Evolutionary conservation across 2,797 vertebrate genomes (phyloP).

Genomic region (Megaceryle alcyon): DNA sequence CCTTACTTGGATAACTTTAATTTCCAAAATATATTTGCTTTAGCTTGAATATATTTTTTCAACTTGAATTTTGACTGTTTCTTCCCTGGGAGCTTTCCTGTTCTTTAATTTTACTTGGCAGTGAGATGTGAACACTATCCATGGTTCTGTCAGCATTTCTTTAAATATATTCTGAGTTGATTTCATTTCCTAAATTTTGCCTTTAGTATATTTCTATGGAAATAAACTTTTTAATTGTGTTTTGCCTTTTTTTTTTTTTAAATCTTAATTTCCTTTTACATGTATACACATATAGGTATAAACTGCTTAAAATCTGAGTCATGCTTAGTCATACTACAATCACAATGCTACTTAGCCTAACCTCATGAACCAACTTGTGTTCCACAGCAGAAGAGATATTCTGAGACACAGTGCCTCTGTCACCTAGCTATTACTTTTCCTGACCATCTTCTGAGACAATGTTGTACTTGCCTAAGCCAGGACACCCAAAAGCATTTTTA

Average conservation of each 20-base stretch:
- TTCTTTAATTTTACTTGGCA: neutral
- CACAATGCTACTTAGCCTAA: neutral
- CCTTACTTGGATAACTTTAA: neutral
- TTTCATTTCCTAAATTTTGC: neutral
- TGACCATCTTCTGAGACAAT: neutral
- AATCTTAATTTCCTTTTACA: neutral
- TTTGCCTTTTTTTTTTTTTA: neutral
- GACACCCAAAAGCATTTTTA: neutral
- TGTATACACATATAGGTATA: fast-evolving
- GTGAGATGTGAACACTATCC: neutral
- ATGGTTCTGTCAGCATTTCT: neutral
- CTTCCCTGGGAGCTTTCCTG: neutral
- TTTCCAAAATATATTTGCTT: neutral
- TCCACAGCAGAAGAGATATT: neutral
- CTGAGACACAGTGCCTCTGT: neutral
- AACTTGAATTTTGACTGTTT: neutral
- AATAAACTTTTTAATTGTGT: neutral
- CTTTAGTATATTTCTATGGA: neutral
- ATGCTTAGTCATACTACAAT: neutral
- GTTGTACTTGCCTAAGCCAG: neutral
- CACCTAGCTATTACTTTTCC: neutral
- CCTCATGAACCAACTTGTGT: neutral
- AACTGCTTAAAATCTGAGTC: neutral
- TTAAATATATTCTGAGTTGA: neutral
- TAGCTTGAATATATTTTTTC: neutral